Evolutionary conservation across 1,140 invertebrate species (phyloP), one percentile per base, ranked within the genome.

Genomic region (Hyles euphorbiae): DNA sequence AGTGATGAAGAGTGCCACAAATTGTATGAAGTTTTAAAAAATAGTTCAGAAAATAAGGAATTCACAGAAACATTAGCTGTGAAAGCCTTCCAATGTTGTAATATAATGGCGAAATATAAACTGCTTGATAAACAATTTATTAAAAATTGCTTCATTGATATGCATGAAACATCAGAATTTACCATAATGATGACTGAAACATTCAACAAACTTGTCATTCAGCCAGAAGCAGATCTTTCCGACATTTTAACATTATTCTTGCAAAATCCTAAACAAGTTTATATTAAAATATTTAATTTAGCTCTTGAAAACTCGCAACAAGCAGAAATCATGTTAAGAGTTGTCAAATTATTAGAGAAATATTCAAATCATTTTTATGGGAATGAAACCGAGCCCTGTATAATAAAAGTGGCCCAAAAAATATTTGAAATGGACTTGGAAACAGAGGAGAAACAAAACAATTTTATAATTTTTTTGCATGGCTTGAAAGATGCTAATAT

Each of bases 191-290:
- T 70, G 33, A 82, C 63, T 51, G 73, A 82, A 68, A 76, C 68
- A 65, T 86, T 88, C 52, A 88, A 88, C 61, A 87, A 86, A 70
- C 58, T 82, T 33, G 74, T 81, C 48, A 53, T 60, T 4, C 57
- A 70, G 11, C 55, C 67, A 34, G 65, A 76, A 54, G 52, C 61
- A 49, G 76, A 86, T 66, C 52, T 79, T 9, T 64, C 70, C n/a
- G 72, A 79, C 58, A 57, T 85, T 43, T 68, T 86, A 8, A 62
- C 53, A 48, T 51, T 82, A 11, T 86, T 88, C 49, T 32, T 86
- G 3, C 86, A 86, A 64, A 86, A 78, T 67, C 86, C 86, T 3
- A 67, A 58, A 45, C 52, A 73, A 61, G 73, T 81, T 32, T 86
- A 70, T 52, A 59, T 11, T 12, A 81, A 78, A 68, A 78, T 87